Evolutionary conservation across 1,140 invertebrate genomes (phyloP).

Genomic region (Galleria mellonella): DNA sequence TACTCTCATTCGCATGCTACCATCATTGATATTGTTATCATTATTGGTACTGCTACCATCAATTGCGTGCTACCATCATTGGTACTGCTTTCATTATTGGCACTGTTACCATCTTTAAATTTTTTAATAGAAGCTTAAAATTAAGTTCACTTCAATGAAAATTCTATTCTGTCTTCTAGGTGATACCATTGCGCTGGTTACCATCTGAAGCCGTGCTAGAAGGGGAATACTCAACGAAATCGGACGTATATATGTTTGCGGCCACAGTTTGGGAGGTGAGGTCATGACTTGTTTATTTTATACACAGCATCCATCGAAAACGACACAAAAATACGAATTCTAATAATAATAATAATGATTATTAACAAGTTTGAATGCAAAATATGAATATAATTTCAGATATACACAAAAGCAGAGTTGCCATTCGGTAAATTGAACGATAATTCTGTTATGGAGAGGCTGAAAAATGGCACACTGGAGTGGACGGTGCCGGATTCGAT

Average conservation of each 20-base stretch:
- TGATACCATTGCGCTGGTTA: conserved; percentile 89
- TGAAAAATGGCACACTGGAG: conserved; percentile 79
- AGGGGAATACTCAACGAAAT: conserved; percentile 94
- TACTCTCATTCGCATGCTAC: too few relatives aligned
- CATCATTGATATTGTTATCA: too few relatives aligned
- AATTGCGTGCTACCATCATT: too few relatives aligned
- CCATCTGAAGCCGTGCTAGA: conserved; percentile 91
- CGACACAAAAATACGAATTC: too few relatives aligned
- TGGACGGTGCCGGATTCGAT: conserved; percentile 80
- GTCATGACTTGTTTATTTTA: not conserved
- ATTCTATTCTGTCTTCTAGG: too few relatives aligned
- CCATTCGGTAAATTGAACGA: conserved; percentile 90
- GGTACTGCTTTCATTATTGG: too few relatives aligned
- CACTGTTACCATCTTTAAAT: too few relatives aligned
- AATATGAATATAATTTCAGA: conserved; percentile 33
- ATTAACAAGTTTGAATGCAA: not conserved
- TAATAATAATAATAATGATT: not conserved
- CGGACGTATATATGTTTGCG: conserved; percentile 94
- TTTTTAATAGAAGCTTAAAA: too few relatives aligned
- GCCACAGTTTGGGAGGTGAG: conserved; percentile 90
- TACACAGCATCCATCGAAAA: not conserved
- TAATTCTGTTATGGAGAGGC: conserved; percentile 81
- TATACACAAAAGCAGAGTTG: conserved; percentile 89
- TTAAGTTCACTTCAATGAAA: too few relatives aligned
- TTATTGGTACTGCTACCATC: too few relatives aligned